Conservation (phyloP, 2,113 vertebrate species). For the Thermophis baileyi region DNA sequence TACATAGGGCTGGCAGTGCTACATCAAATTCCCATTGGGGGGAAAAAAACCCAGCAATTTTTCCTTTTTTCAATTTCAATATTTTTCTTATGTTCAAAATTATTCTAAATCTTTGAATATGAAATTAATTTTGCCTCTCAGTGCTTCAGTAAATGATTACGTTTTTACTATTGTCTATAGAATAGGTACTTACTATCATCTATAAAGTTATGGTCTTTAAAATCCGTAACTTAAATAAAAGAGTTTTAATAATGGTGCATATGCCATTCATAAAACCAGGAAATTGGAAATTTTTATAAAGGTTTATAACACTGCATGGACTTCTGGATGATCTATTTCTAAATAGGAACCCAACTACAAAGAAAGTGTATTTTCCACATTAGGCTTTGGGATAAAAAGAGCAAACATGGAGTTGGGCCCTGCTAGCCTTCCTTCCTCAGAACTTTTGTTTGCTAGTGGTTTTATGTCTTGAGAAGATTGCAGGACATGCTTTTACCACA, state of each 20-base stretch:
- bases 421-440: not conserved
- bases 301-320: not conserved
- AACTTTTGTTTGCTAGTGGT: not conserved
- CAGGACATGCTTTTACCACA: not conserved
- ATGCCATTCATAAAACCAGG: not conserved
- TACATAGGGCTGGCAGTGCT: not conserved
- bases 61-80: not conserved
- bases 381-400: not conserved
- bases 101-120: not conserved
- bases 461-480: not conserved
- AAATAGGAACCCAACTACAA: not conserved
- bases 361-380: not conserved
- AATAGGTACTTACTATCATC: not conserved
- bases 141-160: not conserved
- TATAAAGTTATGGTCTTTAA: not conserved
- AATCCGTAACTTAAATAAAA: not conserved
- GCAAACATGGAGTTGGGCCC: not conserved
- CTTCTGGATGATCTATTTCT: not conserved
- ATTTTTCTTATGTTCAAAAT: not conserved
- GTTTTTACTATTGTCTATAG: not conserved
- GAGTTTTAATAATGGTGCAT: not conserved
- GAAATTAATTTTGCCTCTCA: not conserved
- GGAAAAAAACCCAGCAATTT: not conserved
- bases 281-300: not conserved
- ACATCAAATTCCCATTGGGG: not conserved